A percentile compares a stretch with the other conserved stretches of the same genome.
These are phyloP conservation scores for Enteromius fasciolatus DNA, from an alignment of 2,797 vertebrate species.

Conservation along the genomic window DNA sequence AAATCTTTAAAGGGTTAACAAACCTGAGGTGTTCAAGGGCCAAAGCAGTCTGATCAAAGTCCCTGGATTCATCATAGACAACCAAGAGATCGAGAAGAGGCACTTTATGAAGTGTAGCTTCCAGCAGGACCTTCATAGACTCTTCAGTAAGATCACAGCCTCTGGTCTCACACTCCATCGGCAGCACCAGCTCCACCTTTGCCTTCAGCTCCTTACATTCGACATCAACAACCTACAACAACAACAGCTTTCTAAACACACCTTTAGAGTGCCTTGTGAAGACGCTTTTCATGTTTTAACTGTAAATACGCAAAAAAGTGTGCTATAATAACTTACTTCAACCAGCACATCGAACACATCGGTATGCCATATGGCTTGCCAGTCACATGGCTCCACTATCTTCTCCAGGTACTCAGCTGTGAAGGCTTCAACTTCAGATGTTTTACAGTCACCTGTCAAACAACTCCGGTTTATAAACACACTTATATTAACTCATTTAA, in stretches of 20 bases:
- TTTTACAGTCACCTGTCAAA: slow-evolving; percentile 89
- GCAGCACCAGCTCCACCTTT: slow-evolving; percentile 78
- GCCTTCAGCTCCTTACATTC: slow-evolving; percentile 83
- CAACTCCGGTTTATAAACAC: background rate
- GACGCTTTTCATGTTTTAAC: background rate
- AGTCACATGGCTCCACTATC: slow-evolving; percentile 87
- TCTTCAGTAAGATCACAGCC: slow-evolving; percentile 82
- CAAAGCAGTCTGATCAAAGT: slow-evolving; percentile 89
- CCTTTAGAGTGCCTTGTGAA: background rate
- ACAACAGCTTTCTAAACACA: background rate
- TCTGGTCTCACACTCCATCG: slow-evolving; percentile 80
- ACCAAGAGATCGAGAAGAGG: slow-evolving; percentile 87
- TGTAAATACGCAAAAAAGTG: background rate
- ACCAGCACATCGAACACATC: slow-evolving; percentile 88
- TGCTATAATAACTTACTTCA: slow-evolving; percentile 76
- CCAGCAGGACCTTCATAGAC: slow-evolving; percentile 80
- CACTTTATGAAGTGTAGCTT: slow-evolving; percentile 81
- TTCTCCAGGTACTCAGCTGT: slow-evolving; percentile 92
- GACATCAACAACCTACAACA: slow-evolving; percentile 82
- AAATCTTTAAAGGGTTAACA: background rate
- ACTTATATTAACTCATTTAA: background rate
- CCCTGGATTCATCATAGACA: slow-evolving; percentile 86
- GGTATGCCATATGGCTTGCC: slow-evolving; percentile 91
- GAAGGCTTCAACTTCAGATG: slow-evolving; percentile 90
- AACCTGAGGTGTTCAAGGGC: slow-evolving; percentile 94